Evolutionary conservation across 2,888 invertebrate genomes (phyloP), one percentile per base, ranked within the genome.

Genomic region (Pantelozetes paolii): DNA sequence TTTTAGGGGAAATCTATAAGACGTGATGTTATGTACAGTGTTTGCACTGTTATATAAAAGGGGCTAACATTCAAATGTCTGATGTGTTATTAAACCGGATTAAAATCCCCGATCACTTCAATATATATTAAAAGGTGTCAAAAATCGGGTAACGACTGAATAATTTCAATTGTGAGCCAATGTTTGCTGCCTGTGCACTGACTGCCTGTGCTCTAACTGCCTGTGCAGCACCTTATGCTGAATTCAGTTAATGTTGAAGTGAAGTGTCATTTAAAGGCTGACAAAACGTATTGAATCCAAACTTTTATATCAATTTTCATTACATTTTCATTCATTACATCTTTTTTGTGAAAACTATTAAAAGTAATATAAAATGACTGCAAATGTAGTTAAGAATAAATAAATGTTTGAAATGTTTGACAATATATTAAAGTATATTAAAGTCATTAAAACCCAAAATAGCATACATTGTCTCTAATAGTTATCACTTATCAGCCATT

Each of bases 191-290:
- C n/a, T 50, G 15, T 20, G 50, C n/a, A 50, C n/a, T 18, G 8
- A 50, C 15, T 15, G 45, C 15, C 45, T 11, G 45, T 50, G 50
- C 50, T 6, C 6, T 50, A 6, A 3, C 20, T 50, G 50, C n/a
- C 50, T n/a, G 13, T n/a, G 28, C 59, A 8, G 59, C 59, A 59
- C 30, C 18, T 28, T 23, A 23, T 57, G 3, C 3, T 18, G 26
- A 5, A 26, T 57, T 8, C n/a, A 13, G 3, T 57, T 11, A 11
- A 57, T n/a, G 50, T 20, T 50, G n/a, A 50, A 28, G 59, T 59
- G 20, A 59, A 59, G 59, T 59, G 59, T 59, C 59, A 59, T 59
- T 59, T 59, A 30, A 23, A 59, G 59, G 59, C 30, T 59, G 11
- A 30, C 6, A 26, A 20, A 30, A 59, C 30, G 30, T 30, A 59